These are phyloP conservation scores for Eurytoma adleriae DNA, from an alignment of 2,888 invertebrate species.

Conservation along the genomic window DNA sequence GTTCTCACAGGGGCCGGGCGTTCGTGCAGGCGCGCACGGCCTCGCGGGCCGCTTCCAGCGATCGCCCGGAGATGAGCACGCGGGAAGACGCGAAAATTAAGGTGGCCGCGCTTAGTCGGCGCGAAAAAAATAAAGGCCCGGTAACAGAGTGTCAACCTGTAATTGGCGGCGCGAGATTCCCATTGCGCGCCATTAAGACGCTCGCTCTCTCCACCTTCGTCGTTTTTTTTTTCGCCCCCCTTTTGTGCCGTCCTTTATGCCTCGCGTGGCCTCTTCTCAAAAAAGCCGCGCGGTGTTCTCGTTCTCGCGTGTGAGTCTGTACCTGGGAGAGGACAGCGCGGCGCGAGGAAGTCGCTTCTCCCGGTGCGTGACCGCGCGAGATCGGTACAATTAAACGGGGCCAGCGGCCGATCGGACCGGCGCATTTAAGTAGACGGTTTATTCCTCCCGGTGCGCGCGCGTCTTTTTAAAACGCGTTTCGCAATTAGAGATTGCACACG, in stretches of 20 bases:
- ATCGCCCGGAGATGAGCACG: too few relatives aligned
- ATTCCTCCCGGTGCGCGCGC: too few relatives aligned
- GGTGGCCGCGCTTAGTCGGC: not conserved
- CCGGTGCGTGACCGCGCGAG: constrained; percentile 24
- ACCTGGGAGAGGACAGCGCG: constrained; percentile 6
- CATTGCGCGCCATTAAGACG: constrained; percentile 8
- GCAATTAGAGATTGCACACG: too few relatives aligned
- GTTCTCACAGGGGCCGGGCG: too few relatives aligned
- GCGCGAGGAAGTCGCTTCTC: constrained; percentile 25
- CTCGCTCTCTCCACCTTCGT: not conserved
- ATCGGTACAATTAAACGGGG: constrained; percentile 22
- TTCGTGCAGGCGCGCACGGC: too few relatives aligned
- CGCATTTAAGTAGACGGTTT: too few relatives aligned
- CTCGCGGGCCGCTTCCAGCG: too few relatives aligned
- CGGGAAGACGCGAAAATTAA: constrained; percentile 18
- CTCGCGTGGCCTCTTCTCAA: not conserved
- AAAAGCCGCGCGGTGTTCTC: not conserved
- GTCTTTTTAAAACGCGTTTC: too few relatives aligned
- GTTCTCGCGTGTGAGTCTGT: not conserved
- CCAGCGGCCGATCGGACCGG: not conserved
- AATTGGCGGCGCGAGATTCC: constrained; percentile 1
- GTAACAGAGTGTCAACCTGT: constrained; percentile 41
- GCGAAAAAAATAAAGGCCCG: constrained; percentile 10
- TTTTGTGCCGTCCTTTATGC: not conserved
- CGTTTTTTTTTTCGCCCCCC: not conserved